Base-by-base conservation (phyloP, 2,113 vertebrate species). In the Ictalurus punctatus region DNA sequence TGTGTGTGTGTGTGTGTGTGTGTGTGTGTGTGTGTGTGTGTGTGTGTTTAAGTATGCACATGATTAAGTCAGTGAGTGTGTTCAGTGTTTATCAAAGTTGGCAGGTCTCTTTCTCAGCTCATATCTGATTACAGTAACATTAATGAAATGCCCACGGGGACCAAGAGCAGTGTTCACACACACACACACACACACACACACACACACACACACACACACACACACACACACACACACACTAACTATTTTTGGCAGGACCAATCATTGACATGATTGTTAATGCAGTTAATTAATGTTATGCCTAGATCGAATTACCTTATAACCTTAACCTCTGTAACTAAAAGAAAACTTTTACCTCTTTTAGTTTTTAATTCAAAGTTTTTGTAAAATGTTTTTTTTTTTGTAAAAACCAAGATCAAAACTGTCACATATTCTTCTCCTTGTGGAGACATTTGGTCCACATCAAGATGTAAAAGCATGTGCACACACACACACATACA, bases 81-180 rank as follows among this genome's bases (percentile, higher is more conserved):
- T 67, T 67, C 12, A 82, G 52, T 48, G 63, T 84, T 89, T 80
- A 89, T 91, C 81, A 52, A 48, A 59, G 86, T 81, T 89, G 71
- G 52, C 88, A 85, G 86, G 19, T 82, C 52, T 79, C 40, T 87
- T 79, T 85, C 40, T 79, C 37, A 78, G 86, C 30, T 37, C 30
- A 59, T 58, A 88, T 88, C 67, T 90, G 78, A 90, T 90, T 86
- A 88, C 83, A 44, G 40, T 16, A 40, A 84, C 83, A 73, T 86
- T 91, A 90, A 87, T 89, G 86, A 71, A 87, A 88, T 85, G 40
- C 88, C 76, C 80, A 73, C 52, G 44, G 56, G 81, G 63, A 87
- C 78, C 23, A 30, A 82, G 73, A 83, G 23, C 52, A 83, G 13
- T 56, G 30, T 82, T 34, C 54, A 1, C 25, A 8, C 27, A 54